Evolutionary conservation across 2,888 invertebrate species (phyloP).

Genomic region (Timandra comae): DNA sequence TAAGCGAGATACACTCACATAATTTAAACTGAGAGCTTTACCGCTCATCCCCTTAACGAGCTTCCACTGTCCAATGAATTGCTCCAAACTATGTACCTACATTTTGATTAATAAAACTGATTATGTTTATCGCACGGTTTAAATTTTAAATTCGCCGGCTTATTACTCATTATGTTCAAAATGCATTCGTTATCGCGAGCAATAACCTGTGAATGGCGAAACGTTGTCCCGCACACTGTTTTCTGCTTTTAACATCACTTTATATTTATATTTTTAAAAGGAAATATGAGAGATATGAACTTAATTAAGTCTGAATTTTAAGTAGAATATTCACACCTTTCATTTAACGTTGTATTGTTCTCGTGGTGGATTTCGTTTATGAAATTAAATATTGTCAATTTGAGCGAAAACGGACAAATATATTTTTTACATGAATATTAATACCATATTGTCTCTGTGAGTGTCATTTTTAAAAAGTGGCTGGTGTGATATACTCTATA

Average conservation of each 20-base stretch:
- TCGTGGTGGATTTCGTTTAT: too few relatives aligned
- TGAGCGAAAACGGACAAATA: too few relatives aligned
- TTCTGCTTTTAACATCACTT: constrained; percentile 3
- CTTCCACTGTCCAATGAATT: constrained; percentile 58
- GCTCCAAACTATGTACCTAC: constrained; percentile 44
- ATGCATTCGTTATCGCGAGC: constrained; percentile 34
- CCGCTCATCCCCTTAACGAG: constrained; percentile 60
- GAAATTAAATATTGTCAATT: too few relatives aligned
- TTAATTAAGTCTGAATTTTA: too few relatives aligned
- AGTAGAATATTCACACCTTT: too few relatives aligned
- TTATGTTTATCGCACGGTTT: constrained; percentile 48
- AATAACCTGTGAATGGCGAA: constrained; percentile 24
- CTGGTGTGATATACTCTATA: too few relatives aligned
- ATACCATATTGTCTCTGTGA: too few relatives aligned
- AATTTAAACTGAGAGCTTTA: constrained; percentile 55
- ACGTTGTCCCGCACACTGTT: constrained; percentile 21
- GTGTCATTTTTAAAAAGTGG: too few relatives aligned
- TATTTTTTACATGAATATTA: too few relatives aligned
- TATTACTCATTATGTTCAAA: constrained; percentile 42
- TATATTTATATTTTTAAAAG: constrained; percentile 4
- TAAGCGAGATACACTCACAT: constrained; percentile 44
- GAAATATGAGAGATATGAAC: too few relatives aligned
- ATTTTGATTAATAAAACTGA: constrained; percentile 61
- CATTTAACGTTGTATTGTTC: too few relatives aligned
- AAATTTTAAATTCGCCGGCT: constrained; percentile 44